Evolutionary conservation across 1,140 invertebrate species (phyloP).

Genomic region (Drosophila trapezifrons): DNA sequence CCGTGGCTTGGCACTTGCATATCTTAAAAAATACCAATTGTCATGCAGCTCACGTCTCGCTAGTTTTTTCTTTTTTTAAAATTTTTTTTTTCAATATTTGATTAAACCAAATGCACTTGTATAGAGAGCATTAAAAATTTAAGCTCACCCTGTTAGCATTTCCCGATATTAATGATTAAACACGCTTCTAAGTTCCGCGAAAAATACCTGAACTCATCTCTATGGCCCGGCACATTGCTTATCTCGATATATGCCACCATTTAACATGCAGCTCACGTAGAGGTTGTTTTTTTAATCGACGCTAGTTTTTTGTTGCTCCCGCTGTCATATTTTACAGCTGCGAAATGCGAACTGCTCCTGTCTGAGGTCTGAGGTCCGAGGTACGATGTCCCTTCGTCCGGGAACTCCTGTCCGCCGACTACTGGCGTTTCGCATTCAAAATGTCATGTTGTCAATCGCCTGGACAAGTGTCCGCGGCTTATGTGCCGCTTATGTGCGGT

Average conservation of each 20-base stretch:
- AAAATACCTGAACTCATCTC: constrained; percentile 2
- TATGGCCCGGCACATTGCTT: constrained; percentile 11
- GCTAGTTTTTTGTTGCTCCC: constrained; percentile 67
- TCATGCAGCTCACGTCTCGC: constrained; percentile 55
- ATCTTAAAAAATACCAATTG: constrained; percentile 44
- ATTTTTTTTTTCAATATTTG: constrained; percentile 3
- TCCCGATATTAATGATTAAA: constrained; percentile 1
- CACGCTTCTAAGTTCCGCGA: constrained; percentile 44
- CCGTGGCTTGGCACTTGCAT: constrained; percentile 13
- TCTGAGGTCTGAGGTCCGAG: constrained; percentile 1
- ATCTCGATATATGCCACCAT: constrained; percentile 39
- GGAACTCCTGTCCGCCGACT: constrained; percentile 47
- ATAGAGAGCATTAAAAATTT: background rate
- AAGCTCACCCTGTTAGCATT: too few species aligned
- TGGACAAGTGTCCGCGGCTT: constrained; percentile 50
- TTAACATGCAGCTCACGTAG: constrained; percentile 59
- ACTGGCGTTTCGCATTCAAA: constrained; percentile 66
- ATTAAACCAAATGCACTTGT: constrained; percentile 4
- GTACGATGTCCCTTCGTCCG: constrained; percentile 29
- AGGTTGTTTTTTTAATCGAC: constrained; percentile 62
- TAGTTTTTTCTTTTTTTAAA: background rate
- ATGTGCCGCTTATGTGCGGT: constrained; percentile 65
- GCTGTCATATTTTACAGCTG: constrained; percentile 73
- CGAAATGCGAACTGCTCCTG: constrained; percentile 25
- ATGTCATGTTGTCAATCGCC: constrained; percentile 77